Percentiles rank a stretch among this genome's conserved stretches.
phyloP scores from a whole-genome alignment of 2,113 vertebrate genomes.

The Lepus europaeus region DNA sequence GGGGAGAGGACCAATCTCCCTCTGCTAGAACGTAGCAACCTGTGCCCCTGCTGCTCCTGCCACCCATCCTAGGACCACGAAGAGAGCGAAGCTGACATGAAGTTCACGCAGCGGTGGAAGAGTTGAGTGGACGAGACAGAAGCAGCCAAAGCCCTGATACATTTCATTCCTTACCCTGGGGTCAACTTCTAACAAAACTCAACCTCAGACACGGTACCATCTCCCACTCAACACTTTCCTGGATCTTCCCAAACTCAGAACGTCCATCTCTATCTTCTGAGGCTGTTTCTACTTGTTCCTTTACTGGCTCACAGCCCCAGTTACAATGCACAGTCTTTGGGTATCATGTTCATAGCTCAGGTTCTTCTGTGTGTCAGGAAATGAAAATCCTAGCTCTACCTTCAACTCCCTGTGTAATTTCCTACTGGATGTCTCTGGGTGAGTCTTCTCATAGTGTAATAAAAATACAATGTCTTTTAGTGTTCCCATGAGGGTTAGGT shows the following conservation, averaged over 20 bases:
- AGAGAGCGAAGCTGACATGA: not conserved
- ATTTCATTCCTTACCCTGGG: not conserved
- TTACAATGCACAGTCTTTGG: slow-evolving; percentile 28
- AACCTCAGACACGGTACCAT: not conserved
- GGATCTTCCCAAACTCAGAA: not conserved
- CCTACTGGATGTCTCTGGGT: not conserved
- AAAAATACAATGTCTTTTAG: slow-evolving; percentile 24
- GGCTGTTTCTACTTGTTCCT: not conserved
- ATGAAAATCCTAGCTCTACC: not conserved
- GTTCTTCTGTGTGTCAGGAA: not conserved
- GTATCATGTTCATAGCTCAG: not conserved
- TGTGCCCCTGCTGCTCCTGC: not conserved
- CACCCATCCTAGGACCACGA: not conserved
- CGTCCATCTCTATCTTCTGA: not conserved
- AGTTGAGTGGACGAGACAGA: not conserved
- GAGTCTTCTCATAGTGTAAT: not conserved
- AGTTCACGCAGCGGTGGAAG: not conserved
- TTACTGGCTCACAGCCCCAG: not conserved
- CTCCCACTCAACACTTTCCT: not conserved
- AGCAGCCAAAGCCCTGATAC: not conserved
- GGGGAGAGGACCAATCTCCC: not conserved
- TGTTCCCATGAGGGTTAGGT: slow-evolving; percentile 7
- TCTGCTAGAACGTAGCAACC: not conserved
- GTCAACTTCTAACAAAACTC: not conserved
- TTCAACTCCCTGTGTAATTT: not conserved